Conservation (phyloP, 2,888 invertebrate species). For the Hirtodrosophila trivittata region DNA sequence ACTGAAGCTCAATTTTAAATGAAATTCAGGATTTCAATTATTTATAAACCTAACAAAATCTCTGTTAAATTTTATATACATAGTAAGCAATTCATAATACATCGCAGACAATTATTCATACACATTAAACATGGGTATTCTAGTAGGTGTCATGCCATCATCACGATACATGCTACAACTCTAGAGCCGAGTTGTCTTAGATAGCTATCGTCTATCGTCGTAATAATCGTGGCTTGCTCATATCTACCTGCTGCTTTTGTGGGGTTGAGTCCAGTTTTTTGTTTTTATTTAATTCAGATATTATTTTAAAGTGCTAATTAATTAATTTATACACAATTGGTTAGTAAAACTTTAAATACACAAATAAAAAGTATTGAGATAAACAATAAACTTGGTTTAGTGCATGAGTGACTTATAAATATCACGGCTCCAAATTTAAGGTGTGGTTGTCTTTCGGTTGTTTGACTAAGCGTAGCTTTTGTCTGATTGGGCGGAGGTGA, state of each 20-base stretch:
- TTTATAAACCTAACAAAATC: neutral
- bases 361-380: neutral
- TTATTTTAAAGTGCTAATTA: conserved; percentile 46
- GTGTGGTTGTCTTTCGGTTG: conserved; percentile 60
- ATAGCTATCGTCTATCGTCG: conserved; percentile 21
- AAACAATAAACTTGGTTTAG: neutral
- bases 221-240: conserved; percentile 61
- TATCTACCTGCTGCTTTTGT: conserved; percentile 45
- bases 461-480: conserved; percentile 54
- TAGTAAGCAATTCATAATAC: no score
- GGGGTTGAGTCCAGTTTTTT: conserved; percentile 49
- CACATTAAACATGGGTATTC: no score
- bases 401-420: neutral
- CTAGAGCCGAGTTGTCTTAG: conserved; percentile 8
- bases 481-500: conserved; percentile 45
- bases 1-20: no score
- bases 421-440: conserved; percentile 49
- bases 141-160: no score
- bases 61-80: no score
- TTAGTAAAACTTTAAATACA: conserved; percentile 6
- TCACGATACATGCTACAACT: no score
- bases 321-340: conserved; percentile 30
- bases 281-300: conserved; percentile 63
- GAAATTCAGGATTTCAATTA: no score
- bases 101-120: no score